These are phyloP conservation scores for Syngnathus typhle DNA, from an alignment of 2,113 vertebrate species.

Conservation along the genomic window DNA sequence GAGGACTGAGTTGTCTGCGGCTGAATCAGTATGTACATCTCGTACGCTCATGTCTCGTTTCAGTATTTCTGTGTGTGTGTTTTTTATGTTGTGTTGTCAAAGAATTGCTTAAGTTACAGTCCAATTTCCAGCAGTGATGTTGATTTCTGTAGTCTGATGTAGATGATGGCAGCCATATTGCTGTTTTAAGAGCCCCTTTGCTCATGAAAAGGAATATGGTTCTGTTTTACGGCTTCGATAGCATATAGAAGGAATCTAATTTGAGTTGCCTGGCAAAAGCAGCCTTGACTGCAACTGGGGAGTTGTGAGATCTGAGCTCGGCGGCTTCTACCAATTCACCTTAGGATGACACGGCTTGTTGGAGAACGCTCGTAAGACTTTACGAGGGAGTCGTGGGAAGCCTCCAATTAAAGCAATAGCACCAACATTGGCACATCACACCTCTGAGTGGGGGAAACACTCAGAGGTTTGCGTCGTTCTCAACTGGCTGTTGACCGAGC, in stretches of 20 bases:
- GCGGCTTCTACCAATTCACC: constrained; percentile 32
- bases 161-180: constrained; percentile 5
- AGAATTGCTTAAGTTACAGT: not conserved
- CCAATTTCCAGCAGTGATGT: not conserved
- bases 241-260: constrained; percentile 27
- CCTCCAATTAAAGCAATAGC: constrained; percentile 27
- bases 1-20: too few species aligned
- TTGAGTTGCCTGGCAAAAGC: constrained; percentile 22
- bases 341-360: constrained; percentile 34
- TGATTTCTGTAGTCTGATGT: constrained; percentile 9
- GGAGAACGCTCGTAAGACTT: constrained; percentile 35
- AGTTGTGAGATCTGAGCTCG: constrained; percentile 15
- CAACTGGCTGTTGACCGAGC: constrained; percentile 15
- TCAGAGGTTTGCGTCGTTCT: constrained; percentile 3
- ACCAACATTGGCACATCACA: constrained; percentile 27
- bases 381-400: constrained; percentile 24
- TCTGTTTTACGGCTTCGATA: constrained; percentile 16
- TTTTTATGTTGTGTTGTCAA: not conserved
- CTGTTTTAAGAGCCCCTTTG: constrained; percentile 10
- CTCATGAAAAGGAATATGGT: constrained; percentile 32
- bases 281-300: constrained; percentile 13
- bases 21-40: not conserved
- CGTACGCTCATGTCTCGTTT: not conserved
- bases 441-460: constrained; percentile 8
- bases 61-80: not conserved